phyloP scores from a whole-genome alignment of 2,113 vertebrate species.

The Kobus ellipsiprymnus region DNA sequence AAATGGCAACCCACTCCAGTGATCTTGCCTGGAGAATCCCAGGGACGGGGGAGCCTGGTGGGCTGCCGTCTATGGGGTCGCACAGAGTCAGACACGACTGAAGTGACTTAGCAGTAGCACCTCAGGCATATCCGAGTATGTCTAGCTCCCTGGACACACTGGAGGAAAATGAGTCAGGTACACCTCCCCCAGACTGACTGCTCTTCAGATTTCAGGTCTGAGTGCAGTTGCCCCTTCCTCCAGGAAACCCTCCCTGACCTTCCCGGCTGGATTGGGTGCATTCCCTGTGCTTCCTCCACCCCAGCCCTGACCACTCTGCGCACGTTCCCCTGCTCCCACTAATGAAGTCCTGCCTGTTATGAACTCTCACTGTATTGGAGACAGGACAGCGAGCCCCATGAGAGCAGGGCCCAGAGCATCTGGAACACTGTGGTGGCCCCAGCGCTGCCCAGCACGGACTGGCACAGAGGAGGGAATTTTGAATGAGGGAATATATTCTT shows the following conservation, averaged over 20 bases:
- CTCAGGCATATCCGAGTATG: slow-evolving; percentile 50
- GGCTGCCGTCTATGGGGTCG: no score
- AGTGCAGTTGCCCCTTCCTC: neutral
- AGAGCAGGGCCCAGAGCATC: neutral
- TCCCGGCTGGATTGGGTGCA: neutral
- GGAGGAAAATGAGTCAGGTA: neutral
- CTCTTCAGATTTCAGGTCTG: neutral
- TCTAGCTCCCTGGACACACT: neutral
- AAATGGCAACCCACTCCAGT: no score
- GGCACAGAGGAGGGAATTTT: slow-evolving; percentile 78
- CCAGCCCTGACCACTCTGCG: neutral
- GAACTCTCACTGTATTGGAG: neutral
- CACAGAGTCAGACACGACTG: no score
- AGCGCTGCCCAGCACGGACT: slow-evolving; percentile 49
- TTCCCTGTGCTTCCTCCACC: neutral
- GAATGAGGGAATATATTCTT: slow-evolving; percentile 78
- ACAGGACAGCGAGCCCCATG: neutral
- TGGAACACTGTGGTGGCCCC: neutral
- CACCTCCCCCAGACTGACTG: neutral
- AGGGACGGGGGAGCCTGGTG: no score
- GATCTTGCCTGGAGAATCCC: no score
- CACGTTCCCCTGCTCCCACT: neutral
- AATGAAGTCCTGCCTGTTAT: neutral
- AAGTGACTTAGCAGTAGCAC: neutral
- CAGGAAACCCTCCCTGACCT: neutral